These are phyloP conservation scores for Falco novaeseelandiae DNA, from an alignment of 2,797 vertebrate species.

Conservation along the genomic window DNA sequence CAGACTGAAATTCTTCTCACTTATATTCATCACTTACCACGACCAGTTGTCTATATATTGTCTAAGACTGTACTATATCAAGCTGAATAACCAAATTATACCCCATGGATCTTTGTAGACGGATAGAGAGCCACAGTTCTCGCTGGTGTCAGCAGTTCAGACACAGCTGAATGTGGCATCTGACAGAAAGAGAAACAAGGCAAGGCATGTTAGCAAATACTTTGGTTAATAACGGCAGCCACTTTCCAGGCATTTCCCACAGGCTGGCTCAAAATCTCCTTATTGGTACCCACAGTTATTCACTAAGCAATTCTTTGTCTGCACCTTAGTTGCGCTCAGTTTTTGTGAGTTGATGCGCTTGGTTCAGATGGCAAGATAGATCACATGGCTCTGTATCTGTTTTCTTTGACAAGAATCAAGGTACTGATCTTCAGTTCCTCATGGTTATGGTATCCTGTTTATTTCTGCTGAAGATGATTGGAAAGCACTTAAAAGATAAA, in stretches of 20 bases:
- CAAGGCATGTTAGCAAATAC: neutral
- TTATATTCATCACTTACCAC: conserved; percentile 56
- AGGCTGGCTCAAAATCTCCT: neutral
- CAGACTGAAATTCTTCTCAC: conserved; percentile 38
- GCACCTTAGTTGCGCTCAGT: neutral
- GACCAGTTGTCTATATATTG: conserved; percentile 55
- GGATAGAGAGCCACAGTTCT: neutral
- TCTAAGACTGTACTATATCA: conserved; percentile 48
- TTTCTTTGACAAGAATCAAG: neutral
- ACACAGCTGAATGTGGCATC: neutral
- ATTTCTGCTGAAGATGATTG: neutral
- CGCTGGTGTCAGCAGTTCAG: neutral
- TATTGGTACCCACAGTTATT: neutral
- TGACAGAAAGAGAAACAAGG: conserved; percentile 15
- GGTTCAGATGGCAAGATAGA: neutral
- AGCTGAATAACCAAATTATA: conserved; percentile 46
- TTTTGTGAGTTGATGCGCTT: neutral
- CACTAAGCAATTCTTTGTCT: neutral
- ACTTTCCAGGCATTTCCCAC: neutral
- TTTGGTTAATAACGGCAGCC: neutral
- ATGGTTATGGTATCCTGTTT: neutral
- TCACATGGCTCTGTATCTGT: neutral
- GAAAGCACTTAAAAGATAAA: neutral
- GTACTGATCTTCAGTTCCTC: neutral
- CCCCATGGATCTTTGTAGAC: neutral